Base-by-base conservation (phyloP, 1,140 invertebrate species). In the Doryteuthis pealeii region DNA sequence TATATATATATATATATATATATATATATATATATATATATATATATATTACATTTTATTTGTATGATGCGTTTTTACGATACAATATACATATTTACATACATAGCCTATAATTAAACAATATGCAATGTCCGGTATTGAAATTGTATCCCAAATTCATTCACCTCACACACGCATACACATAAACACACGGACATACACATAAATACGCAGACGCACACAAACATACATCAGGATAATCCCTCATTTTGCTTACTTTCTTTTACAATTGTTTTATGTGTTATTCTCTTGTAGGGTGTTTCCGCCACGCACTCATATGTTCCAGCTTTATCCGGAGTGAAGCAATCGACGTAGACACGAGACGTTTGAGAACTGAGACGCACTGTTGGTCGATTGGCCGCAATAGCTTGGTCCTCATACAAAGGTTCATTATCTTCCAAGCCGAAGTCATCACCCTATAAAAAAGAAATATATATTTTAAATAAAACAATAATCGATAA, bases 271-370 rank as follows among this genome's bases (percentile, higher is more conserved):
- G 78, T 81, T 31, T 74, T 67, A 70, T 81, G 79, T 2, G 74
- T 45, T 31, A 79, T 84, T 54, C 75, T 76, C 30, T 76, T 33
- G 28, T 71, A 75, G 3, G 75, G 74, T 2, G 78, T 83, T 75
- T 84, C 79, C 2, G 80, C 83, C 14, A 83, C 81, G 49, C 83
- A 84, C 32, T 80, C 76, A 73, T 83, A 84, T 71, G 71, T 66
- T 2, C 76, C 83, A 31, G 79, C 77, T 62, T 78, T 73, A 2
- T 76, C 74, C 2, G 73, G 72, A 8, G 74, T 78, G 3, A 79
- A 71, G 70, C 83, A 84, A 67, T 82, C 81, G 22, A 84, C 71
- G 49, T 72, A 81, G n/a, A 84, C 70, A 14, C 77, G 78, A 30
- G 80, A 80, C 71, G 74, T 77, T 5, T 81, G 81, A 49, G 76